phyloP scores from a whole-genome alignment of 23 tunicate genomes.

The Halocynthia roretzi region DNA sequence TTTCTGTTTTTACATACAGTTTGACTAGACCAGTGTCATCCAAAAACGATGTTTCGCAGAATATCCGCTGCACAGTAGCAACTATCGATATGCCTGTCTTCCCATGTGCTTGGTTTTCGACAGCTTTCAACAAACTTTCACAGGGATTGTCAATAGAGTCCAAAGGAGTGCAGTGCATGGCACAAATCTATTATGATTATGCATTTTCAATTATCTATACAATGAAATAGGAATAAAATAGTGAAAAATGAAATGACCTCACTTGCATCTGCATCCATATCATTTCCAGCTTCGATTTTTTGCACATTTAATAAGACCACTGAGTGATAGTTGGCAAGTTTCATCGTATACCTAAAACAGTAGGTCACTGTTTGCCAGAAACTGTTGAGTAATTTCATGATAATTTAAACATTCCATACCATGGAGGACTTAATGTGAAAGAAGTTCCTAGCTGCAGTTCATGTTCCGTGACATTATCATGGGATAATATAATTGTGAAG shows the following conservation, averaged over 20 bases:
- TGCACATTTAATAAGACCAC: constrained; percentile 15
- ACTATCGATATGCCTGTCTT: constrained; percentile 22
- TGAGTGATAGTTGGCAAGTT: constrained; percentile 1
- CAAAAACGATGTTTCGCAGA: neutral
- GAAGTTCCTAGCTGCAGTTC: constrained; percentile 23
- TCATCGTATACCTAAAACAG: constrained; percentile 4
- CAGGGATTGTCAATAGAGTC: neutral
- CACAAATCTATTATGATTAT: no score
- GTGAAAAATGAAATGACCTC: neutral
- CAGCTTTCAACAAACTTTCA: constrained; percentile 57
- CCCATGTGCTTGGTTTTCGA: constrained; percentile 25
- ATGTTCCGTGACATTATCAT: constrained; percentile 35
- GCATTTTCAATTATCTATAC: no score
- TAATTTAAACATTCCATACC: constrained; percentile 23
- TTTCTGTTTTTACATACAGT: no score
- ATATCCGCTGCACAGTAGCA: constrained; percentile 58
- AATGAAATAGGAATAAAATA: no score
- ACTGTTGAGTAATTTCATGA: neutral
- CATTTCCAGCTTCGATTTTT: neutral
- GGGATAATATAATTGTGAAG: constrained; percentile 37
- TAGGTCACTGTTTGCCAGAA: neutral
- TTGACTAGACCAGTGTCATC: neutral
- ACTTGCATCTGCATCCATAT: neutral
- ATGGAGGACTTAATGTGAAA: constrained; percentile 50
- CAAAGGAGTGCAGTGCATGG: neutral